Base-by-base conservation (phyloP, 1,140 invertebrate species). In the Eciton burchellii region DNA sequence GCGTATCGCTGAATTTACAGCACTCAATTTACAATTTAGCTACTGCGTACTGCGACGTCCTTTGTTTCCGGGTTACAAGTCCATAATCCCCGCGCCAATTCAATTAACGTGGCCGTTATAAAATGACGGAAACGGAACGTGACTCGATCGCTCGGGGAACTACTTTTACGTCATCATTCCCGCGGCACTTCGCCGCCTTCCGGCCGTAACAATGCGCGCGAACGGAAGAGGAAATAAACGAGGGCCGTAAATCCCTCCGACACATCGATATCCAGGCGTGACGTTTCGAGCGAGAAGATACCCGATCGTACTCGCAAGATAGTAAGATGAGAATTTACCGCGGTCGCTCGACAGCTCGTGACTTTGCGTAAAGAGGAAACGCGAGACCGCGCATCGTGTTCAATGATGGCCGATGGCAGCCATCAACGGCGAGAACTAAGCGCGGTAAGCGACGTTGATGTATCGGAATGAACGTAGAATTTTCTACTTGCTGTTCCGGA, bases 301-400 rank as follows among this genome's bases (percentile, higher is more conserved):
- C 86, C 73, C 66, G 81, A 87, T 87, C 86, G 86, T 63, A 63
- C 57, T 83, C 84, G 86, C 73, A 57, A 87, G 85, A 84, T 84
- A 81, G 73, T 68, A 81, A 84, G 85, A 87, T 84, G 86, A 87
- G 85, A 87, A 87, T 87, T 87, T 87, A 87, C 86, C 81, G 82
- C 86, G 81, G 47, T 47, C 85, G 84, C 56, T 62, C 68, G 85
- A 86, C 84, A 85, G 84, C 24, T 70, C 84, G 70, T 72, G 66
- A 86, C 84, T 82, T 86, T 79, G 43, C 49, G 59, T 72, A 70
- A 76, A 73, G 63, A 54, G 54, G 65, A 52, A 63, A 73, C 26
- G 49, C 71, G 68, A 73, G 70, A 70, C 74, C 63, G 63, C 74
- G 74, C 29, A 24, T 77, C 74, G 74, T 77, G 74, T 77, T 68